These are phyloP conservation scores for Archocentrus centrarchus DNA, from an alignment of 2,113 vertebrate genomes.

Conservation along the genomic window DNA sequence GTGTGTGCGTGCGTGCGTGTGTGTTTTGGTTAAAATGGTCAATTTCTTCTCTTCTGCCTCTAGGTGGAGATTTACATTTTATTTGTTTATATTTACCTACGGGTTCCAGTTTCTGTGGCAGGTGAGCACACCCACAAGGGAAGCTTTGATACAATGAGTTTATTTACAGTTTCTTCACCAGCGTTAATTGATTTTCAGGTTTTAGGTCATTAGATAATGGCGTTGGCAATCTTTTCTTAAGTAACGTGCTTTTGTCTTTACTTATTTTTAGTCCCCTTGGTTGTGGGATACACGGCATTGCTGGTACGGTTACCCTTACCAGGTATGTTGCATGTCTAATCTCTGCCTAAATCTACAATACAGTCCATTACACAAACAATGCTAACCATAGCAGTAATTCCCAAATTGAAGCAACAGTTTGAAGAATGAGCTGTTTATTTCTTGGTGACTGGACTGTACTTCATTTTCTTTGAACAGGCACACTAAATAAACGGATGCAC, in stretches of 20 bases:
- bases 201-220: accelerated
- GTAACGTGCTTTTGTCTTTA: not conserved
- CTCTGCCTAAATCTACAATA: not conserved
- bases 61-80: conserved; percentile 99
- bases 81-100: conserved; percentile 92
- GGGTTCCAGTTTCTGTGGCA: conserved; percentile 93
- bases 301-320: conserved; percentile 95
- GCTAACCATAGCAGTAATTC: not conserved
- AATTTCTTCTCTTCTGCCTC: conserved; percentile 55
- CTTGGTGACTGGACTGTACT: not conserved
- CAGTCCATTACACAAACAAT: not conserved
- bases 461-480: not conserved
- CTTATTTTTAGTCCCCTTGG: conserved; percentile 87
- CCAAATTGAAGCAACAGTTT: not conserved
- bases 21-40: not conserved
- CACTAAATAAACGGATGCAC: not conserved
- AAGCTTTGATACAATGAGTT: not conserved
- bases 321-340: conserved; percentile 80
- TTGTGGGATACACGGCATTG: conserved; percentile 96
- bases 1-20: not conserved
- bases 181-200: not conserved
- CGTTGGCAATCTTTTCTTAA: not conserved
- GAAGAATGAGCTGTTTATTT: not conserved
- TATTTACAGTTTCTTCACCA: not conserved
- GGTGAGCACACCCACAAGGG: conserved; percentile 81